A percentile compares a stretch with the other conserved stretches of the same genome.
Conservation (phyloP, 2,113 vertebrate genomes). For the Cottus gobio region DNA sequence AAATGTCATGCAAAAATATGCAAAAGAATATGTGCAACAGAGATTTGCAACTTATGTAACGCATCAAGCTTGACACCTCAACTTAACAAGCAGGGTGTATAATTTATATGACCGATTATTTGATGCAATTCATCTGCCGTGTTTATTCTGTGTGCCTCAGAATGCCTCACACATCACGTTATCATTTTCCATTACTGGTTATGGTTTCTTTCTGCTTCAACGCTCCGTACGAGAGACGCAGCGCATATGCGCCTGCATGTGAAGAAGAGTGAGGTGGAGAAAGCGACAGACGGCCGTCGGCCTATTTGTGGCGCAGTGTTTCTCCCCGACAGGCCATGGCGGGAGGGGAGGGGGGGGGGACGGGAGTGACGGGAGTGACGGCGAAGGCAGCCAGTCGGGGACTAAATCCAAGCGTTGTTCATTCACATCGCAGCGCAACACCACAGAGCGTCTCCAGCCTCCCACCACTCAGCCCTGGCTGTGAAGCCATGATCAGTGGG, state of each 20-base stretch:
- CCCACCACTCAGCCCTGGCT: conserved; percentile 28
- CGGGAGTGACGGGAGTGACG: background rate
- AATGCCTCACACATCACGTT: background rate
- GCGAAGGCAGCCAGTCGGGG: conserved; percentile 18
- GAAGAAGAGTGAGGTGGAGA: conserved; percentile 7
- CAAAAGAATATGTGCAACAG: background rate
- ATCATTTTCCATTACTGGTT: background rate
- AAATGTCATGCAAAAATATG: background rate
- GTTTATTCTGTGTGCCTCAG: background rate
- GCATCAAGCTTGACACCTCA: background rate
- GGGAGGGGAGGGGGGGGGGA: background rate
- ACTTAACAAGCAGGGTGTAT: background rate
- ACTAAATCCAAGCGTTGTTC: conserved; percentile 12
- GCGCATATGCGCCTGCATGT: conserved; percentile 13
- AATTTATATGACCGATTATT: background rate
- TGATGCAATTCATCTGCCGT: background rate
- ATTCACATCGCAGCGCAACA: conserved; percentile 41
- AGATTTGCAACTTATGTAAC: background rate
- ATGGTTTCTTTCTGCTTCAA: background rate
- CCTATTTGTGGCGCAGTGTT: conserved; percentile 39
- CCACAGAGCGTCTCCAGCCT: conserved; percentile 17
- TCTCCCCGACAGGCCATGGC: conserved; percentile 18
- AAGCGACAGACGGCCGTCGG: background rate
- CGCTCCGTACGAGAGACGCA: background rate
- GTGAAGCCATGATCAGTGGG: conserved; percentile 57